Evolutionary conservation across 2,888 invertebrate species (phyloP).

Genomic region (Cinara cedri): DNA sequence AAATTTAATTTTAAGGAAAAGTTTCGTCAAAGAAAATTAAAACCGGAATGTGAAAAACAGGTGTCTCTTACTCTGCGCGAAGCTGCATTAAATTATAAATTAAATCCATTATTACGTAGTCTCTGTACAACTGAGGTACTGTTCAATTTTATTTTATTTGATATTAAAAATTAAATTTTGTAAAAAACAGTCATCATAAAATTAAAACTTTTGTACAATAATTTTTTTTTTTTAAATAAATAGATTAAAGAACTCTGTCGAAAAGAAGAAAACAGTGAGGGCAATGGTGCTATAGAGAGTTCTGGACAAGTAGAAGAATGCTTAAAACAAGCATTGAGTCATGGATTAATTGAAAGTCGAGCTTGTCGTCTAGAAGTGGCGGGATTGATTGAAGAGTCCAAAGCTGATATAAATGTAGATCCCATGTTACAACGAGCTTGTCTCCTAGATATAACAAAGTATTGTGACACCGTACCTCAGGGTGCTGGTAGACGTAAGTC

Average conservation of each 20-base stretch:
- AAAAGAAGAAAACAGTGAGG: conserved; percentile 66
- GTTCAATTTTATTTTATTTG: conserved; percentile 49
- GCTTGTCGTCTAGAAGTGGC: conserved; percentile 86
- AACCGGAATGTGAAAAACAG: conserved; percentile 79
- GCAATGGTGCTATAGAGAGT: conserved; percentile 64
- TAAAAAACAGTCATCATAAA: not conserved
- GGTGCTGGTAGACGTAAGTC: conserved; percentile 90
- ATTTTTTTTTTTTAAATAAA: conserved; percentile 36
- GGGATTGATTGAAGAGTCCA: conserved; percentile 83
- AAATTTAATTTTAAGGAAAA: conserved; percentile 64
- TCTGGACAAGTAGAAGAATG: conserved; percentile 83
- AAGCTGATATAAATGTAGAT: conserved; percentile 94
- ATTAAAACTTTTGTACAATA: not conserved
- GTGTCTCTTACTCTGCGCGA: conserved; percentile 82
- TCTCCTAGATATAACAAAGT: conserved; percentile 79
- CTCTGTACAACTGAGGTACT: conserved; percentile 75
- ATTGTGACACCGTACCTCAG: conserved; percentile 79
- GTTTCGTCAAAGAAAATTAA: conserved; percentile 77
- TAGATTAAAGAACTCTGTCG: conserved; percentile 65
- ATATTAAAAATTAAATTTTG: not conserved
- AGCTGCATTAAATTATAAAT: conserved; percentile 86
- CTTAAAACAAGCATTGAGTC: conserved; percentile 78
- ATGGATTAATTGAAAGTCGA: conserved; percentile 74
- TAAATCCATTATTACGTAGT: conserved; percentile 84
- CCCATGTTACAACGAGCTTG: conserved; percentile 89